These are phyloP conservation scores for Muschampia plurimacula DNA, from an alignment of 2,888 invertebrate genomes.

Conservation along the genomic window DNA sequence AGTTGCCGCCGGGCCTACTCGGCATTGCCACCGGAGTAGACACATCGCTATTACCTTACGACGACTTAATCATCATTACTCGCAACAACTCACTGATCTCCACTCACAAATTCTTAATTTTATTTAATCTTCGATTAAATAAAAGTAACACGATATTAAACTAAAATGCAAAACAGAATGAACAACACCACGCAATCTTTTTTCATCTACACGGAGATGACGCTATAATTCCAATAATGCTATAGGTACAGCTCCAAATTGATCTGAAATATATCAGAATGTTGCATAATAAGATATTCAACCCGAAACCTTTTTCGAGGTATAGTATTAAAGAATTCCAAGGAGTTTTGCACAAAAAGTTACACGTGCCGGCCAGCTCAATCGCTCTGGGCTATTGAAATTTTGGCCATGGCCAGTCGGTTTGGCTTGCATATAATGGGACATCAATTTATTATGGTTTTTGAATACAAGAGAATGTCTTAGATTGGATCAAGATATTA, in stretches of 20 bases:
- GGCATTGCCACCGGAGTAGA: conserved; percentile 52
- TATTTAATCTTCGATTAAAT: not conserved
- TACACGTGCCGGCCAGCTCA: conserved; percentile 79
- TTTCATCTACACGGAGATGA: conserved; percentile 51
- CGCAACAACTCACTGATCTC: not conserved
- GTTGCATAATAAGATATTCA: conserved; percentile 82
- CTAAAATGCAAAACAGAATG: conserved; percentile 44
- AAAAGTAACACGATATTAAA: conserved; percentile 31
- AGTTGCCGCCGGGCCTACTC: conserved; percentile 71
- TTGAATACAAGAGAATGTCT: conserved; percentile 59
- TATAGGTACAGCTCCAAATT: conserved; percentile 28
- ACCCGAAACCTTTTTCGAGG: conserved; percentile 67
- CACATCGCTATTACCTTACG: conserved; percentile 49
- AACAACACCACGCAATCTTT: conserved; percentile 55
- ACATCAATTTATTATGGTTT: conserved; percentile 66
- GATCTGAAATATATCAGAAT: conserved; percentile 59
- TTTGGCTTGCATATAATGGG: conserved; percentile 74
- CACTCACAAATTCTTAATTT: not conserved
- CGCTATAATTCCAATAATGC: conserved; percentile 56
- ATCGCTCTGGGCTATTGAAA: conserved; percentile 81
- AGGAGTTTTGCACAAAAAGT: conserved; percentile 81
- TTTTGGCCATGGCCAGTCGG: conserved; percentile 73
- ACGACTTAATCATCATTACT: not conserved
- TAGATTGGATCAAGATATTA: conserved; percentile 40
- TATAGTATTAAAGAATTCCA: conserved; percentile 71